Evolutionary conservation across 1,140 invertebrate species (phyloP).

Genomic region (Holcopasites calliopsidis): DNA sequence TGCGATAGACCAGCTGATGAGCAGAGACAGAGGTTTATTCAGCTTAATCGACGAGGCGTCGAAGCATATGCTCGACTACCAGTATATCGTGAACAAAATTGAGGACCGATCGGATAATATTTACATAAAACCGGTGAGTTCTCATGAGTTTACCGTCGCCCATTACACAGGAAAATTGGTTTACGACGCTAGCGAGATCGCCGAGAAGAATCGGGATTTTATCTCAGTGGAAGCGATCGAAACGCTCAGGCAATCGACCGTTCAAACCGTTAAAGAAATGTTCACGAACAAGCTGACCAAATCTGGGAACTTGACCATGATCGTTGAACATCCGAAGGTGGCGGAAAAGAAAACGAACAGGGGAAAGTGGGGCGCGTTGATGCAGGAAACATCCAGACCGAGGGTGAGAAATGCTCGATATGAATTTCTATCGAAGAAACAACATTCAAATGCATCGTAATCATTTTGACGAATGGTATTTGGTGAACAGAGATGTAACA

Average conservation of each 20-base stretch:
- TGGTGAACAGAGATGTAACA: conserved; percentile 84
- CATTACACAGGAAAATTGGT: conserved; percentile 92
- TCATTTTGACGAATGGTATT: conserved; percentile 13
- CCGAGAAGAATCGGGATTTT: conserved; percentile 93
- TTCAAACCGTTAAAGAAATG: conserved; percentile 86
- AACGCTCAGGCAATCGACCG: conserved; percentile 88
- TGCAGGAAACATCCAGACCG: conserved; percentile 80
- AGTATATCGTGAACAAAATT: conserved; percentile 81
- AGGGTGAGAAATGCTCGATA: conserved; percentile 67
- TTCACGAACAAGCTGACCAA: conserved; percentile 93
- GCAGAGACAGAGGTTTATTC: conserved; percentile 91
- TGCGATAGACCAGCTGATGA: conserved; percentile 91
- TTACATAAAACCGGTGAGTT: conserved; percentile 82
- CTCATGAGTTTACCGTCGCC: conserved; percentile 87
- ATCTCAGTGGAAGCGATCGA: conserved; percentile 92
- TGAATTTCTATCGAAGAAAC: background rate
- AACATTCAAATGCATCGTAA: background rate
- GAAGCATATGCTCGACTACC: conserved; percentile 82
- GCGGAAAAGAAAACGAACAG: conserved; percentile 73
- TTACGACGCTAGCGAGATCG: conserved; percentile 90
- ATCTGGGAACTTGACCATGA: conserved; percentile 86
- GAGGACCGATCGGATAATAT: conserved; percentile 63
- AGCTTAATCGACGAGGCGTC: conserved; percentile 94
- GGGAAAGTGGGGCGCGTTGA: conserved; percentile 78
- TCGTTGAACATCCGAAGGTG: conserved; percentile 58